Percentiles rank a stretch among this genome's conserved stretches.
Evolutionary conservation across 1,140 invertebrate genomes (phyloP).

Genomic region (Drosophila lowei): DNA sequence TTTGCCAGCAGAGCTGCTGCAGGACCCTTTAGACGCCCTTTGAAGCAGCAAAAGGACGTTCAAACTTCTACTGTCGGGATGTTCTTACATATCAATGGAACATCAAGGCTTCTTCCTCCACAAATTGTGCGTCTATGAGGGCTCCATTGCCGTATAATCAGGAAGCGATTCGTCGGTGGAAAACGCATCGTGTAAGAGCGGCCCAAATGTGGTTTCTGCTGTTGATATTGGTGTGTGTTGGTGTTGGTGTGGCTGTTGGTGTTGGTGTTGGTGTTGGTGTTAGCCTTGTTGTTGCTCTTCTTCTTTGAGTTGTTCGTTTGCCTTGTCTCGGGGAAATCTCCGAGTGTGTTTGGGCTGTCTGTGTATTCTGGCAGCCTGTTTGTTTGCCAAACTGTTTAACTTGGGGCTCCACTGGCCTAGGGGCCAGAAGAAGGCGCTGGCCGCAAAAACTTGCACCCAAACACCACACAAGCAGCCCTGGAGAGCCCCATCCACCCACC

Average conservation of each 20-base stretch:
- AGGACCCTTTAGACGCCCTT: neutral
- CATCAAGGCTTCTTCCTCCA: too few species aligned
- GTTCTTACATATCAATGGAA: too few species aligned
- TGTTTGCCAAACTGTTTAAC: constrained; percentile 71
- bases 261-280: neutral
- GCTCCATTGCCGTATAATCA: too few species aligned
- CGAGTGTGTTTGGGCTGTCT: constrained; percentile 48
- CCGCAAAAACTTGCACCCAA: constrained; percentile 62
- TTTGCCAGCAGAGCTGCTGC: constrained; percentile 50
- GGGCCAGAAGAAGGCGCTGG: constrained; percentile 8
- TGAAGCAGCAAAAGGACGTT: too few species aligned
- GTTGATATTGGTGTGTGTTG: neutral
- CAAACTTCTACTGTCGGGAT: too few species aligned
- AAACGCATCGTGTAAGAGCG: too few species aligned
- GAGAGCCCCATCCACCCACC: neutral
- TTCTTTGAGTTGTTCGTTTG: constrained; percentile 28
- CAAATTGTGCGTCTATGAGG: too few species aligned
- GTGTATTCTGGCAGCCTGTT: constrained; percentile 53
- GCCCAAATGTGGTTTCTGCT: too few species aligned
- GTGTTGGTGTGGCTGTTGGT: neutral
- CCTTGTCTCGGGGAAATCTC: constrained; percentile 20
- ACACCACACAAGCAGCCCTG: constrained; percentile 36
- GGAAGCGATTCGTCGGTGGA: too few species aligned
- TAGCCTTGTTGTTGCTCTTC: constrained; percentile 21
- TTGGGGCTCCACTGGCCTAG: constrained; percentile 46